phyloP scores from a whole-genome alignment of 2,797 vertebrate genomes.

The Setipinna tenuifilis region DNA sequence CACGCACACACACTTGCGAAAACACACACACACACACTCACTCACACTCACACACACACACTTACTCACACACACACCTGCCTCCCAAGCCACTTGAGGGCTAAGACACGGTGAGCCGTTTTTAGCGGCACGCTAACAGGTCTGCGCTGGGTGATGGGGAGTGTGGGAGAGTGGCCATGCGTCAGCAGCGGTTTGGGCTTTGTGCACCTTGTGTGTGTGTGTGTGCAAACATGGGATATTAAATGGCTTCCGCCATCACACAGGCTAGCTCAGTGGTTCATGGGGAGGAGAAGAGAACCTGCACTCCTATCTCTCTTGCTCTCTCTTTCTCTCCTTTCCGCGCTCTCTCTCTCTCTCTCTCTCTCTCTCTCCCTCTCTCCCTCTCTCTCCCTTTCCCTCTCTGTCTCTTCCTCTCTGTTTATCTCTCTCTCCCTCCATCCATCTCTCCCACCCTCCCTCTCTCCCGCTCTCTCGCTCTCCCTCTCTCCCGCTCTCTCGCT shows the following conservation, averaged over 20 bases:
- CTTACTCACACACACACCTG: constrained; percentile 46
- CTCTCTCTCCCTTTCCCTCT: too few species aligned
- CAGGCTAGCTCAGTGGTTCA: background rate
- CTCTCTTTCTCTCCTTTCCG: background rate
- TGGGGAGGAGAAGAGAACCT: background rate
- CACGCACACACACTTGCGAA: constrained; percentile 38
- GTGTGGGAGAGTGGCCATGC: constrained; percentile 75
- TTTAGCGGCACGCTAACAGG: constrained; percentile 74
- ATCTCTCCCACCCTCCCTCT: too few species aligned
- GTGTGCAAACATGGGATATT: constrained; percentile 63
- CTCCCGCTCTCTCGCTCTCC: too few species aligned
- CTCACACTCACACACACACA: constrained; percentile 33
- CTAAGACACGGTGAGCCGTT: constrained; percentile 69
- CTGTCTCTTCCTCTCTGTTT: too few species aligned
- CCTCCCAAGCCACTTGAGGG: constrained; percentile 67
- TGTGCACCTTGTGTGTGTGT: constrained; percentile 49
- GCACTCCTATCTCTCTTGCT: background rate
- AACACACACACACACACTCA: constrained; percentile 30
- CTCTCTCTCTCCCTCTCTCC: too few species aligned
- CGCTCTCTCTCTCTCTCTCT: too few species aligned
- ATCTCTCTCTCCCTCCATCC: too few species aligned
- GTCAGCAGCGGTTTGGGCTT: constrained; percentile 78
- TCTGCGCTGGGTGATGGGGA: constrained; percentile 64
- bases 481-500: too few species aligned
- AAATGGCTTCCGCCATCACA: constrained; percentile 33